Conservation (phyloP, 1,140 invertebrate genomes). For the Euwallacea fornicatus region DNA sequence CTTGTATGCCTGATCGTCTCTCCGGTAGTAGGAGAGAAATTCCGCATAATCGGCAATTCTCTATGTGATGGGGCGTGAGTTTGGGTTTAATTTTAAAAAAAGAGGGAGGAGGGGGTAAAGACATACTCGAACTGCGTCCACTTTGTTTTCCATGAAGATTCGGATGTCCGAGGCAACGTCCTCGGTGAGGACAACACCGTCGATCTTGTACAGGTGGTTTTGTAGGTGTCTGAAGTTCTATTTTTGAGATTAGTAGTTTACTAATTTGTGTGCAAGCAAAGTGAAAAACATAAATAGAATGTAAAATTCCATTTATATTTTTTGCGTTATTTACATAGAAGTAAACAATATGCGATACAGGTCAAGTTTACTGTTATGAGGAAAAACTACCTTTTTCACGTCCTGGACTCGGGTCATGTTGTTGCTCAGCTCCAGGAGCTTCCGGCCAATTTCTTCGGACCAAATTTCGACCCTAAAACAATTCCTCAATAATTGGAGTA, state of each 20-base stretch:
- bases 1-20: constrained; percentile 32
- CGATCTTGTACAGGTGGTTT: constrained; percentile 36
- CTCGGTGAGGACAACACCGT: constrained; percentile 32
- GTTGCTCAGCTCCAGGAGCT: constrained; percentile 38
- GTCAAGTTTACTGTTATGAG: not conserved
- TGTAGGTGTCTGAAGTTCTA: constrained; percentile 42
- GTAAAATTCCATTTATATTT: constrained; percentile 4
- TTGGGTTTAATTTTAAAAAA: too few relatives aligned
- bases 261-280: not conserved
- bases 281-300: constrained; percentile 1
- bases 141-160: constrained; percentile 44
- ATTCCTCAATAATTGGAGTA: not conserved
- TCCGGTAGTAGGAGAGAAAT: constrained; percentile 46
- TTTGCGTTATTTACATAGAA: not conserved
- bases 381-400: constrained; percentile 33
- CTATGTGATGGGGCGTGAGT: constrained; percentile 17
- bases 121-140: constrained; percentile 41
- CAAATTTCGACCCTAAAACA: constrained; percentile 44
- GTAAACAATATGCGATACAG: not conserved
- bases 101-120: not conserved
- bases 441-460: constrained; percentile 41
- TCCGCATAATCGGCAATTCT: constrained; percentile 48
- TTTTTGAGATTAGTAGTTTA: constrained; percentile 18
- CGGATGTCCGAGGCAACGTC: constrained; percentile 39
- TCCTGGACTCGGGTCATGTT: constrained; percentile 41